These are phyloP conservation scores for Drosophila mulleri DNA, from an alignment of 2,888 invertebrate species.

Conservation along the genomic window DNA sequence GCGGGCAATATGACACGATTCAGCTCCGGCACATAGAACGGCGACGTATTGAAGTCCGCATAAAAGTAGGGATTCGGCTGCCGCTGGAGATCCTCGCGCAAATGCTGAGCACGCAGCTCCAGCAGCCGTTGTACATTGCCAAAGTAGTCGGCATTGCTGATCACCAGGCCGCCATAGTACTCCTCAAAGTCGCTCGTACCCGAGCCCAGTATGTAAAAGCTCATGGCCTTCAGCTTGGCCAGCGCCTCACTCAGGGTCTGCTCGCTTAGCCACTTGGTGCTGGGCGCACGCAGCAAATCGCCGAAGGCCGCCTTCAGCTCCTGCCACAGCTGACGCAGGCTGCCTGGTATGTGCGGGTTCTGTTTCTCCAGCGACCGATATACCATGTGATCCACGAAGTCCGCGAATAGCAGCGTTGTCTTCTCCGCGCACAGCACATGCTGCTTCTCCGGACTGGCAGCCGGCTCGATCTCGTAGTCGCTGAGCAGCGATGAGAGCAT, in stretches of 20 bases:
- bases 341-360: slow-evolving; percentile 54
- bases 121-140: slow-evolving; percentile 72
- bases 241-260: slow-evolving; percentile 64
- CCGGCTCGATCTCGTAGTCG: slow-evolving; percentile 63
- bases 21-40: slow-evolving; percentile 67
- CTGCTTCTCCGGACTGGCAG: slow-evolving; percentile 45
- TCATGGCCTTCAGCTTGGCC: slow-evolving; percentile 73
- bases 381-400: slow-evolving; percentile 78
- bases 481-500: slow-evolving; percentile 75
- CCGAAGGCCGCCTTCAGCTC: slow-evolving; percentile 71
- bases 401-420: slow-evolving; percentile 67
- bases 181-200: slow-evolving; percentile 63
- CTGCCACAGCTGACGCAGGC: slow-evolving; percentile 70
- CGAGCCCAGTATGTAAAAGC: slow-evolving; percentile 67
- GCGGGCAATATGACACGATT: slow-evolving; percentile 77
- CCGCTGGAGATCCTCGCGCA: slow-evolving; percentile 56
- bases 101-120: slow-evolving; percentile 58
- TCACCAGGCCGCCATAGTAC: slow-evolving; percentile 59
- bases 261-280: slow-evolving; percentile 65
- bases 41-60: slow-evolving; percentile 51
- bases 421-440: slow-evolving; percentile 64
- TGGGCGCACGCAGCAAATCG: slow-evolving; percentile 52
- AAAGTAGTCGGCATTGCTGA: slow-evolving; percentile 73
- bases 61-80: slow-evolving; percentile 55
- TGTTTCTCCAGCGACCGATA: slow-evolving; percentile 62